These are phyloP conservation scores for Hystrix brachyura DNA, from an alignment of 2,113 vertebrate genomes.

Conservation along the genomic window DNA sequence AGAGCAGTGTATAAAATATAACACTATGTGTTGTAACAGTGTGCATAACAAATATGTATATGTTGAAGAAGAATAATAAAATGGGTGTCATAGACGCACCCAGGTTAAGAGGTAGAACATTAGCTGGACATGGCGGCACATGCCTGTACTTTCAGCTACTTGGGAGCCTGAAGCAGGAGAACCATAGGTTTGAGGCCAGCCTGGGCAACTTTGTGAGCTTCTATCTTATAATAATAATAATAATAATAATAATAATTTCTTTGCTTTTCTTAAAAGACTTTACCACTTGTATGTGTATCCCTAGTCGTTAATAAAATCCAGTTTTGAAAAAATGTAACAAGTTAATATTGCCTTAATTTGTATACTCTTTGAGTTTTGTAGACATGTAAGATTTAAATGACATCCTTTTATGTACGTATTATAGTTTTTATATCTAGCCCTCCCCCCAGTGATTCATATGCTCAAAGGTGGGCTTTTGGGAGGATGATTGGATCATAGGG, in stretches of 20 bases:
- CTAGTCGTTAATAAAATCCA: not conserved
- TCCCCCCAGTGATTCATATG: not conserved
- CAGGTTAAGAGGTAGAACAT: not conserved
- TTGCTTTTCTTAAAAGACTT: constrained; percentile 14
- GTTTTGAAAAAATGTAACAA: not conserved
- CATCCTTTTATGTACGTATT: not conserved
- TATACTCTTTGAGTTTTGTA: constrained; percentile 6
- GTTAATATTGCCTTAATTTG: constrained; percentile 19
- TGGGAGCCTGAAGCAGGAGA: not conserved
- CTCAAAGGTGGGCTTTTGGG: not conserved
- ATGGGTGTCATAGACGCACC: not conserved
- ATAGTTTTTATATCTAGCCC: not conserved
- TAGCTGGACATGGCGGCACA: not conserved
- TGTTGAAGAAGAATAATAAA: constrained; percentile 10
- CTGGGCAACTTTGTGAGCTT: not conserved
- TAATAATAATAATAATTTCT: not conserved
- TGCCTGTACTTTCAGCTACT: not conserved
- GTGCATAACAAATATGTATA: not conserved
- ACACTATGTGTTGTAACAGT: not conserved
- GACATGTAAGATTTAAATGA: not conserved
- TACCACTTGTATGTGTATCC: not conserved
- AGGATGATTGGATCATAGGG: no score
- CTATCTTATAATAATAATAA: not conserved
- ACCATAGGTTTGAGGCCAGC: not conserved
- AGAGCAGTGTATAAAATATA: not conserved